Evolutionary conservation across 2,888 invertebrate genomes (phyloP).

Genomic region (Harpalus rufipes): DNA sequence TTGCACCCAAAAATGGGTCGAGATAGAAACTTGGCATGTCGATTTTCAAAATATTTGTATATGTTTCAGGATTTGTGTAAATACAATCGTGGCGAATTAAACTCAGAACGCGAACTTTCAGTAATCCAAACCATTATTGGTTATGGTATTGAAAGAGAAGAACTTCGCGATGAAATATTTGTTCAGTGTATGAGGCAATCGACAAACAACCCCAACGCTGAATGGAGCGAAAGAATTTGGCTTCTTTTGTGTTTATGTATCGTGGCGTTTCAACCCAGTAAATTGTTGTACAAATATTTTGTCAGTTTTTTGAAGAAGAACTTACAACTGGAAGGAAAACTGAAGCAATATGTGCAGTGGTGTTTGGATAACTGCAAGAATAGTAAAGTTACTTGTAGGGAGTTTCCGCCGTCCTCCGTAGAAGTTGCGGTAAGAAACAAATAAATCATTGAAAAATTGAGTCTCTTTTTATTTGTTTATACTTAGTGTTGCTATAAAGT

Average conservation of each 20-base stretch:
- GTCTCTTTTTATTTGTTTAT: too few species aligned
- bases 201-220: slow-evolving; percentile 92
- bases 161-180: slow-evolving; percentile 94
- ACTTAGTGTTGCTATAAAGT: too few species aligned
- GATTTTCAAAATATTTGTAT: neutral
- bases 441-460: too few species aligned
- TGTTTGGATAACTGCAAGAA: slow-evolving; percentile 95
- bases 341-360: slow-evolving; percentile 94
- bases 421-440: slow-evolving; percentile 95
- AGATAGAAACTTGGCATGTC: too few species aligned
- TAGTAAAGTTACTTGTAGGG: slow-evolving; percentile 88
- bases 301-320: slow-evolving; percentile 87
- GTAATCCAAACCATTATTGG: slow-evolving; percentile 92
- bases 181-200: slow-evolving; percentile 93
- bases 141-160: slow-evolving; percentile 93
- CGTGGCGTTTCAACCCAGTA: slow-evolving; percentile 94
- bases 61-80: slow-evolving; percentile 89
- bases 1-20: too few species aligned
- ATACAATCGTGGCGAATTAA: slow-evolving; percentile 93
- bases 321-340: slow-evolving; percentile 83
- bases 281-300: slow-evolving; percentile 89
- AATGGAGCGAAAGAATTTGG: slow-evolving; percentile 93
- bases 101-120: slow-evolving; percentile 88
- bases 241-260: slow-evolving; percentile 92
- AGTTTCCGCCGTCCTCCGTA: slow-evolving; percentile 93